Percentiles rank a stretch among this genome's conserved stretches.
Evolutionary conservation across 2,113 vertebrate species (phyloP).

Genomic region (Cottus gobio): DNA sequence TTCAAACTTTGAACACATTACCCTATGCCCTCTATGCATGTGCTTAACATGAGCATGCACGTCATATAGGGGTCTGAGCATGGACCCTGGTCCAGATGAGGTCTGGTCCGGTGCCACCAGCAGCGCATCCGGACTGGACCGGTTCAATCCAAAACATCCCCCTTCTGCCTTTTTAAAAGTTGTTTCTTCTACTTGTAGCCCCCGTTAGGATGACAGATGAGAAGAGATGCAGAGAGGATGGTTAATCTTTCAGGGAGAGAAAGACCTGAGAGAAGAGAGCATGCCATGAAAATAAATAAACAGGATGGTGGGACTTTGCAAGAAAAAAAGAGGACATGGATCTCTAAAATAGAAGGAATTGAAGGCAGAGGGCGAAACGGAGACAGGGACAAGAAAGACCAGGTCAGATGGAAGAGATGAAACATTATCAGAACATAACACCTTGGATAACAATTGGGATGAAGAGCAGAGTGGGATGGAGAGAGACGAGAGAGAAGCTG

Average conservation of each 20-base stretch:
- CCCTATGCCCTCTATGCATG: not conserved
- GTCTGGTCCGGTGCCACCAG: constrained; percentile 18
- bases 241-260: constrained; percentile 72
- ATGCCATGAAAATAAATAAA: constrained; percentile 62
- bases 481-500: constrained; percentile 22
- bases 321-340: constrained; percentile 41
- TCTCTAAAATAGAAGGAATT: constrained; percentile 29
- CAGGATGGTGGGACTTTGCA: constrained; percentile 45
- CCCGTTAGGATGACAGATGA: constrained; percentile 81
- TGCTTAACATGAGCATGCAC: not conserved
- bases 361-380: constrained; percentile 8
- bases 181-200: constrained; percentile 58
- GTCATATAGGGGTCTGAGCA: not conserved
- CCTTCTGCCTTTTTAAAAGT: constrained; percentile 65
- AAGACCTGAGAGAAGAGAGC: constrained; percentile 38
- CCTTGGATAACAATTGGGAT: constrained; percentile 46
- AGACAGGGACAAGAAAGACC: constrained; percentile 11
- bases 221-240: constrained; percentile 71
- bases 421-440: constrained; percentile 54
- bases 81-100: constrained; percentile 11
- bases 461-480: constrained; percentile 27
- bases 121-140: constrained; percentile 33
- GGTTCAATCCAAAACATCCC: constrained; percentile 50
- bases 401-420: constrained; percentile 24
- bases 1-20: not conserved